Evolutionary conservation across 2,888 invertebrate species (phyloP), one percentile per base, ranked within the genome.

Genomic region (Tromatobia lineatoria): DNA sequence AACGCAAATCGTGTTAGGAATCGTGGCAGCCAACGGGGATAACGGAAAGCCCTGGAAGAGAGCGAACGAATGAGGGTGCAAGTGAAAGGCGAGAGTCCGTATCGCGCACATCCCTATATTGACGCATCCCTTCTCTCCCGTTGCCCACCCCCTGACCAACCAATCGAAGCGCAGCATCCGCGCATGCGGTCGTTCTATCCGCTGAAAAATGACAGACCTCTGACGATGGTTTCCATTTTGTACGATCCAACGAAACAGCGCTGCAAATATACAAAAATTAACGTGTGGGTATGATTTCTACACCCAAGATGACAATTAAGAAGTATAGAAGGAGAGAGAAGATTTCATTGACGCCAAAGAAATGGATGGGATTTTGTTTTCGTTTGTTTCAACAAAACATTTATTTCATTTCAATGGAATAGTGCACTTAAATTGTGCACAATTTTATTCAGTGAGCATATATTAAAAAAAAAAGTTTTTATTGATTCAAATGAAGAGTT

Each of bases 131-230:
- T 89, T 85, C 73, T 76, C 52, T 66, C 69, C 42, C 6, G 47
- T 25, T 61, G 52, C 88, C 85, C 89, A 88, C 89, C 88, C 89
- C 89, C 88, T 86, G 82, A 85, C 87, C 88, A 88, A 87, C 93
- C 93, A 93, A 93, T 93, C 90, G 85, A 88, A 88, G 83, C 88
- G 81, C 93, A 93, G 92, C 92, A 93, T 92, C 93, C 83, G 91
- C 92, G 92, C 92, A 93, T 93, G 93, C 93, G 93, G 89, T 86
- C 84, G 52, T 75, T 86, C 81, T 7, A 38, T 69, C 13, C 47
- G 23, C 20, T 47, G 38, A 64, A 34, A 4, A 23, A 47, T 54
- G 42, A 64, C 61, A 29, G 50, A 69, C 20, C 77, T 18, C 61
- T 1, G n/a, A 57, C 67, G 85, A 50, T 47, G 67, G 88, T 90